These are phyloP conservation scores for Notolepis coatsorum DNA, from an alignment of 2,797 vertebrate genomes.

Conservation along the genomic window DNA sequence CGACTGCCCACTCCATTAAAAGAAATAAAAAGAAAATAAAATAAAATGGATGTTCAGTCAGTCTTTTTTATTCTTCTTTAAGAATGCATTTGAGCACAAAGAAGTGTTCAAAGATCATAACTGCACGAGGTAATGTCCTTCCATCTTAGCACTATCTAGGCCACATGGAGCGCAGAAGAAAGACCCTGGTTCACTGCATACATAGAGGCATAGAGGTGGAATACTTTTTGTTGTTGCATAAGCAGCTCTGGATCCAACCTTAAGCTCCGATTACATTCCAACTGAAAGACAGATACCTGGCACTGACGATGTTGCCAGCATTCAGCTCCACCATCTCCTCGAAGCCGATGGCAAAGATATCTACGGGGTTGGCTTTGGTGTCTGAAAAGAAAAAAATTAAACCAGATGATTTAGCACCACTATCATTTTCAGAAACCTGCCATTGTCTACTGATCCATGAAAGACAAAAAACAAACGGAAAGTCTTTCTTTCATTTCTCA, in stretches of 20 bases:
- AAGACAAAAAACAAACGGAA: too few relatives aligned
- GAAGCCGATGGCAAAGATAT: conserved; percentile 99
- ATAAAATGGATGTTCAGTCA: neutral
- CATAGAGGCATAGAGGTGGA: neutral
- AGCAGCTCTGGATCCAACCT: neutral
- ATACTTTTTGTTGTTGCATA: neutral
- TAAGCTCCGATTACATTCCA: neutral
- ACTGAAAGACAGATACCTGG: conserved; percentile 83
- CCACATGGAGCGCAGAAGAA: neutral
- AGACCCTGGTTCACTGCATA: neutral
- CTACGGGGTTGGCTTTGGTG: conserved; percentile 89
- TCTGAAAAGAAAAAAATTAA: conserved; percentile 79
- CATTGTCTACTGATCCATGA: too few relatives aligned
- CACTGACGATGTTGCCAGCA: conserved; percentile 98
- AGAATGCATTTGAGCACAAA: too few relatives aligned
- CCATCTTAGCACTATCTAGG: neutral
- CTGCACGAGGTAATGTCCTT: neutral
- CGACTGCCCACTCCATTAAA: too few relatives aligned
- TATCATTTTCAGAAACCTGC: too few relatives aligned
- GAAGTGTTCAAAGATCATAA: neutral
- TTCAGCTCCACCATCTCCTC: conserved; percentile 99
- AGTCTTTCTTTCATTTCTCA: too few relatives aligned
- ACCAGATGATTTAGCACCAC: too few relatives aligned
- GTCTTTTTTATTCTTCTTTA: neutral
- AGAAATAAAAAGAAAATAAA: too few relatives aligned